Base-by-base conservation (phyloP, 92 coral and sea anemone species). In the Porites lobata region DNA sequence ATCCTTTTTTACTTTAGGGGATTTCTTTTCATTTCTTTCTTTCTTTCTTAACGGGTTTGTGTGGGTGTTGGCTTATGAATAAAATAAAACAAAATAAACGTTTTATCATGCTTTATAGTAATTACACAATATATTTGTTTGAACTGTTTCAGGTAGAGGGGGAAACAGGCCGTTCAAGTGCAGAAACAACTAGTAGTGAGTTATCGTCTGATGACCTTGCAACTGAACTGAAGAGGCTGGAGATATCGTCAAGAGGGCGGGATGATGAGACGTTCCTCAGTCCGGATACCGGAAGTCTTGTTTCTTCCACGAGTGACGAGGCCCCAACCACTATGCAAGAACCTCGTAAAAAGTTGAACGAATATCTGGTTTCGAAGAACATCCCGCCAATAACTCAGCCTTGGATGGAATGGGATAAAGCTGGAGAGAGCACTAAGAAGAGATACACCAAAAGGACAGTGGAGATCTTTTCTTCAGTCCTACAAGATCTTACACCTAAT, bases 201-300 rank as follows among this genome's bases (percentile, higher is more conserved):
- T 26, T 69, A 50, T 84, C 89, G 51, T 89, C 82, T 76, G 89
- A 84, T 69, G 86, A 73, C 75, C 81, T 83, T 21, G 84, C 59
- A 15, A 75, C 78, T 69, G 82, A 85, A 65, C 66, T 86, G 62
- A 58, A 53, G 52, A 65, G 70, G 65, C 88, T 82, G 56, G 84
- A 89, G 59, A 85, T 85, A 83, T 77, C 75, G 50, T 69, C 77
- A 26, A 69, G 29, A 10, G 5, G 74, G 78, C 62, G 65, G 73
- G 74, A 79, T 59, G 78, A 89, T 54, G 89, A 89, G 73, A 84
- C 89, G 17, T 84, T 89, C 56, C 92, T 89, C 29, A 76, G 89
- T 83, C 89, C 89, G 4, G 89, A 89, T 62, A 84, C 80, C 70
- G 89, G 85, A 20, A 84, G 81, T 47, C 91, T 81, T 65, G 75